Conservation (phyloP, 1,140 invertebrate species). For the Cyrtorhinus lividipennis region DNA sequence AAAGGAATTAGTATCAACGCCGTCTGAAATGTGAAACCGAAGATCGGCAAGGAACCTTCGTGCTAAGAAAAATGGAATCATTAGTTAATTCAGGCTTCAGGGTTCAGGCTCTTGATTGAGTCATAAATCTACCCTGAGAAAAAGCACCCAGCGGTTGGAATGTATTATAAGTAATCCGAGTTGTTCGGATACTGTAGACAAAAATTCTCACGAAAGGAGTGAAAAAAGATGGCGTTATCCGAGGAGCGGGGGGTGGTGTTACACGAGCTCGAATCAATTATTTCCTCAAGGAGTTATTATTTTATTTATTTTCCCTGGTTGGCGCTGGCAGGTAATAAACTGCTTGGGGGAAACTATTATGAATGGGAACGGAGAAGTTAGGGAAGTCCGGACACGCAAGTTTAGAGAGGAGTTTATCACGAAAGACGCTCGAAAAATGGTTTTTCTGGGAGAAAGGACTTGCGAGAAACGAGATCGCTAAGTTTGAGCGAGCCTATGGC, state of each 20-base stretch:
- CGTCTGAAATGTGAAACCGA: too few species aligned
- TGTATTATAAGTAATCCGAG: too few species aligned
- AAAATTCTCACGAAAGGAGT: background rate
- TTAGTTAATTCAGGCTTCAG: too few species aligned
- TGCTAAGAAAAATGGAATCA: too few species aligned
- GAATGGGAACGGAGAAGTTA: background rate
- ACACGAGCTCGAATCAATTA: background rate
- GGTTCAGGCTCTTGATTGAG: too few species aligned
- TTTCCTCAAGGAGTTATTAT: background rate
- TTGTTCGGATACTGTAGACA: too few species aligned
- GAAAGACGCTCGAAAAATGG: background rate
- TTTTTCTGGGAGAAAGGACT: background rate
- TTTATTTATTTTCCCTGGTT: background rate
- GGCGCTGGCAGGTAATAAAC: background rate
- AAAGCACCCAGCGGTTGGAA: too few species aligned
- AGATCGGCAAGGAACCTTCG: too few species aligned
- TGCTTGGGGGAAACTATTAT: background rate
- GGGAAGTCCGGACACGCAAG: background rate
- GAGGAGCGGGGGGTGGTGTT: background rate
- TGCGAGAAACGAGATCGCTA: too few species aligned
- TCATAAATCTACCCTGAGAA: too few species aligned
- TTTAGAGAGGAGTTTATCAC: background rate
- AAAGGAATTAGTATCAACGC: too few species aligned
- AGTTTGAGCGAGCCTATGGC: too few species aligned
- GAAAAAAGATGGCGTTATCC: background rate